Conservation (phyloP, 2,797 vertebrate species). For the Percopsis omiscomaycus region DNA sequence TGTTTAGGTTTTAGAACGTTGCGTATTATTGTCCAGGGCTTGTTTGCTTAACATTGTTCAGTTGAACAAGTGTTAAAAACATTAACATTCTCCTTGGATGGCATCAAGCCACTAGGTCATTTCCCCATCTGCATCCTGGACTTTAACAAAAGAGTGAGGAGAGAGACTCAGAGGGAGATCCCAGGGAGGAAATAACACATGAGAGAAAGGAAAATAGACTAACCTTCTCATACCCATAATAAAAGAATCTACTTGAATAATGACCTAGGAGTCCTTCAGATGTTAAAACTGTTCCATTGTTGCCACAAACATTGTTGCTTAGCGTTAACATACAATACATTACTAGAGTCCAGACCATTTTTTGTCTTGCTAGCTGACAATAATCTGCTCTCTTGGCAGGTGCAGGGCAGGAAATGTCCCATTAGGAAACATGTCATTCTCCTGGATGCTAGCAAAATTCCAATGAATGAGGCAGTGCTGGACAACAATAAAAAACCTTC, state of each 20-base stretch:
- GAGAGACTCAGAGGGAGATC: conserved; percentile 41
- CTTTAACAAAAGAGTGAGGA: conserved; percentile 57
- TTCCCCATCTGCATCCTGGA: conserved; percentile 75
- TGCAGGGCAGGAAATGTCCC: conserved; percentile 57
- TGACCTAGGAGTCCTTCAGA: not conserved
- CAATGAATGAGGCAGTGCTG: conserved; percentile 36
- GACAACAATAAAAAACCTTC: conserved; percentile 25
- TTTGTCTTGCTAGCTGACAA: conserved; percentile 12
- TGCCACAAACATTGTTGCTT: no score
- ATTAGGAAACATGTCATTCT: conserved; percentile 50
- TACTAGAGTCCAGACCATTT: no score
- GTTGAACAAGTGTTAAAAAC: conserved; percentile 55
- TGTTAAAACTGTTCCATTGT: not conserved
- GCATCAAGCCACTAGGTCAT: conserved; percentile 46
- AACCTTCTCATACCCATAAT: conserved; percentile 12
- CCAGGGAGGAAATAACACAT: conserved; percentile 26
- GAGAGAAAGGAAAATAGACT: conserved; percentile 8
- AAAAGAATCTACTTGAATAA: conserved; percentile 2
- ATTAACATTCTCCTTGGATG: conserved; percentile 39
- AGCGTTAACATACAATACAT: no score
- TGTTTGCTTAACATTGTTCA: conserved; percentile 34
- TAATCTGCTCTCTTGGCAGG: conserved; percentile 52
- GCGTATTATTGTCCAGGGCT: conserved; percentile 14
- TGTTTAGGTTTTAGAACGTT: conserved; percentile 1
- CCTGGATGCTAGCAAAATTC: conserved; percentile 37